These are phyloP conservation scores for Natator depressus DNA, from an alignment of 2,113 vertebrate genomes.

Conservation along the genomic window DNA sequence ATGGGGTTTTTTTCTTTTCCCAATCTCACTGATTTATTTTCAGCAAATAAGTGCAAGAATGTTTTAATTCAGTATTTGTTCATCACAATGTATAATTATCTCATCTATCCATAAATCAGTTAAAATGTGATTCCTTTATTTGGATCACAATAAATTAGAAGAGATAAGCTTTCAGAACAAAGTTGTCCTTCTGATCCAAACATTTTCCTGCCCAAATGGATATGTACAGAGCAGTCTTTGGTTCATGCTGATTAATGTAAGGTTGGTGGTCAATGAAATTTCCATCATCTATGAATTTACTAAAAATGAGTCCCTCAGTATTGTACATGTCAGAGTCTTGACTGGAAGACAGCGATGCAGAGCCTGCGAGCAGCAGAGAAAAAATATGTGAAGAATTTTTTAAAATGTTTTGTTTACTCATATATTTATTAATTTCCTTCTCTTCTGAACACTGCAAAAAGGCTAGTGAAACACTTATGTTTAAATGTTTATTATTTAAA, in stretches of 20 bases:
- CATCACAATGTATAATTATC: fast-evolving
- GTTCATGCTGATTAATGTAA: neutral
- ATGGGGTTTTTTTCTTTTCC: too few species aligned
- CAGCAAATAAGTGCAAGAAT: neutral
- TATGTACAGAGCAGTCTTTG: neutral
- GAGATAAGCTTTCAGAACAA: neutral
- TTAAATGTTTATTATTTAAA: neutral
- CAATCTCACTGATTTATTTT: neutral
- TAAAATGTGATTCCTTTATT: fast-evolving
- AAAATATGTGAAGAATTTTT: too few species aligned
- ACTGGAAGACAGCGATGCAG: neutral
- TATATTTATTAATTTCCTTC: neutral
- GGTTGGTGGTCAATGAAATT: neutral
- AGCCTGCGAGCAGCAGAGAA: too few species aligned
- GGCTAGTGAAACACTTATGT: neutral
- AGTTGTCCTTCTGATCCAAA: neutral
- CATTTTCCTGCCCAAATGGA: neutral
- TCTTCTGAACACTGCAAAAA: neutral
- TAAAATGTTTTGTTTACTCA: neutral
- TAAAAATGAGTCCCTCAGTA: neutral
- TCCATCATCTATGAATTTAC: neutral
- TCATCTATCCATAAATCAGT: neutral
- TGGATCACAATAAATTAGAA: neutral
- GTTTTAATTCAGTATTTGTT: neutral
- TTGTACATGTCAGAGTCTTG: neutral